phyloP scores from a whole-genome alignment of 2,113 vertebrate genomes.

The Platanista minor region DNA sequence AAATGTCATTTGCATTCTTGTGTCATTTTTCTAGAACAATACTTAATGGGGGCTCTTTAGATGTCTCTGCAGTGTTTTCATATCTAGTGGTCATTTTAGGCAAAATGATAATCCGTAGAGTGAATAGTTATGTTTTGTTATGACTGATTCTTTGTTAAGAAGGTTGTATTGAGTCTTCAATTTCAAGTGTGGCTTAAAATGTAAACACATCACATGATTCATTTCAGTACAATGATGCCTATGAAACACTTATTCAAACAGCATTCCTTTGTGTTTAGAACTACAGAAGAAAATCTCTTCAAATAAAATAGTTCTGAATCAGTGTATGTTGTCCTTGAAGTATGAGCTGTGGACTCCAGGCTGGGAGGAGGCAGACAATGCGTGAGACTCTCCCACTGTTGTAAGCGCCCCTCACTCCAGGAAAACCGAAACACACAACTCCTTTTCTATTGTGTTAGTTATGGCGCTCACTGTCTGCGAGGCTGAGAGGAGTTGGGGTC shows the following conservation, averaged over 20 bases:
- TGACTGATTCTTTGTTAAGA: slow-evolving; percentile 10
- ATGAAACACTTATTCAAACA: neutral
- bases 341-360: neutral
- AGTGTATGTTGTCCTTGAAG: neutral
- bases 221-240: neutral
- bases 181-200: slow-evolving; percentile 33
- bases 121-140: slow-evolving; percentile 21
- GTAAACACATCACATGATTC: neutral
- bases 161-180: neutral
- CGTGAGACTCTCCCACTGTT: neutral
- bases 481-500: neutral
- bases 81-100: slow-evolving; percentile 19
- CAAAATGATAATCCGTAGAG: neutral
- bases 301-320: slow-evolving; percentile 54
- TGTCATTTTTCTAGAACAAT: neutral
- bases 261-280: neutral
- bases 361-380: neutral
- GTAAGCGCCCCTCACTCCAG: neutral
- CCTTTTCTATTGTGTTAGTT: neutral
- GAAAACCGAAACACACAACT: neutral
- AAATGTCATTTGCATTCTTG: neutral
- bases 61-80: neutral
- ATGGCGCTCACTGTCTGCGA: no score
- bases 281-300: slow-evolving; percentile 16
- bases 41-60: neutral